Conservation (phyloP, 2,113 vertebrate genomes). For the Pteruthius melanotis region DNA sequence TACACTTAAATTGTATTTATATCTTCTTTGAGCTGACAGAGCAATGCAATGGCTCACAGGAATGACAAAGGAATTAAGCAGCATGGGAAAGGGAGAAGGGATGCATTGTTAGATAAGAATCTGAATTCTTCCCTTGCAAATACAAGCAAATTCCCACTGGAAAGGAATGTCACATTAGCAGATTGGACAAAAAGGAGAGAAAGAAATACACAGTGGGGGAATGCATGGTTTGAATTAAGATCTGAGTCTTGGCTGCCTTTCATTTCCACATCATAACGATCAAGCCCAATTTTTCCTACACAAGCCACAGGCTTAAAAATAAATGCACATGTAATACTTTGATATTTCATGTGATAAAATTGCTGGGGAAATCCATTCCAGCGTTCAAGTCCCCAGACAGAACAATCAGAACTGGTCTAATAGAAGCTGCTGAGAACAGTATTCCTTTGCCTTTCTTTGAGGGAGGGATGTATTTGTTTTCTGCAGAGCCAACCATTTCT, state of each 20-base stretch:
- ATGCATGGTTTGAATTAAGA: constrained; percentile 37
- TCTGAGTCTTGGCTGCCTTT: constrained; percentile 43
- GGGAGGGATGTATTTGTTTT: not conserved
- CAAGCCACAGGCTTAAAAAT: constrained; percentile 9
- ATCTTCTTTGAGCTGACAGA: not conserved
- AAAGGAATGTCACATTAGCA: constrained; percentile 37
- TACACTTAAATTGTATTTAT: not conserved
- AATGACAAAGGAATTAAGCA: constrained; percentile 6
- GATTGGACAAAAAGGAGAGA: constrained; percentile 36
- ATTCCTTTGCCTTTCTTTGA: not conserved
- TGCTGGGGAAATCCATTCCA: constrained; percentile 4
- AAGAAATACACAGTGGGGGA: not conserved
- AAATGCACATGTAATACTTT: constrained; percentile 32
- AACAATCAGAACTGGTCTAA: not conserved
- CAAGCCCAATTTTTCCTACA: not conserved
- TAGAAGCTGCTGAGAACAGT: not conserved
- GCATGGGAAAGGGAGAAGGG: constrained; percentile 4
- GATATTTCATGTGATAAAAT: constrained; percentile 39
- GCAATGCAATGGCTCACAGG: not conserved
- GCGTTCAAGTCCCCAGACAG: not conserved
- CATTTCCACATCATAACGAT: not conserved
- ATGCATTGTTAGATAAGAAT: not conserved
- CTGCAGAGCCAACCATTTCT: not conserved
- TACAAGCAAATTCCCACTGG: constrained; percentile 35
- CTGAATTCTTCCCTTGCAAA: constrained; percentile 20